Base-by-base conservation (phyloP, 2,888 invertebrate species). In the Belgica antarctica region DNA sequence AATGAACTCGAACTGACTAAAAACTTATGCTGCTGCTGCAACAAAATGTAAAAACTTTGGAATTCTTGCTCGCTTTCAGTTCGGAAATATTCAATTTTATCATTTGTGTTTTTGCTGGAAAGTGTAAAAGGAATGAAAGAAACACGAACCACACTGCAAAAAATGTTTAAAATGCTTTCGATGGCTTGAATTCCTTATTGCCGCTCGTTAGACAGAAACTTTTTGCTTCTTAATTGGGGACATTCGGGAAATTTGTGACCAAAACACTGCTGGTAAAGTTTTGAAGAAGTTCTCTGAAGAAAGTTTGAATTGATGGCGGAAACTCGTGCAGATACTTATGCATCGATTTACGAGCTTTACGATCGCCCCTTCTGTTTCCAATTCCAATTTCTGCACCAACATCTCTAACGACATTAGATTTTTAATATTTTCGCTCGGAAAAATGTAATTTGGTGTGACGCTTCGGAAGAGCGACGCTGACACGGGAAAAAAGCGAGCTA, bases 391-490 rank as follows among this genome's bases (percentile, higher is more conserved):
- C 52, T 52, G 22, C 52, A 52, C 17, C 17, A 52, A 52, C 52
- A 52, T 52, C 22, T 52, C n/a, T 17, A 41, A 52, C 52, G 52
- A 52, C 52, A 52, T 52, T 19, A 22, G 52, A 52, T 17, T 52
- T 52, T 52, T 52, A 52, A 52, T 52, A 52, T 52, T 52, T 52
- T 17, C 52, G 2, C 52, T 22, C 52, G 17, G 52, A 7, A 17
- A 46, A 52, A 31, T 66, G 66, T 66, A 66, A 66, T 66, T 66
- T 66, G 46, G 25, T 66, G 52, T 66, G 52, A 66, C 66, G 52
- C 12, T n/a, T 46, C 46, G 66, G 36, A 46, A 46, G 52, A 52
- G 52, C 17, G 22, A 46, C 22, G 41, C 25, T 15, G 10, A 15
- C n/a, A 65, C 25, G 19, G 8, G 36, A 12, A 65, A 7, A 36